Base-by-base conservation (phyloP, 35 echinoderm and acorn worm species). In the Apostichopus californicus region DNA sequence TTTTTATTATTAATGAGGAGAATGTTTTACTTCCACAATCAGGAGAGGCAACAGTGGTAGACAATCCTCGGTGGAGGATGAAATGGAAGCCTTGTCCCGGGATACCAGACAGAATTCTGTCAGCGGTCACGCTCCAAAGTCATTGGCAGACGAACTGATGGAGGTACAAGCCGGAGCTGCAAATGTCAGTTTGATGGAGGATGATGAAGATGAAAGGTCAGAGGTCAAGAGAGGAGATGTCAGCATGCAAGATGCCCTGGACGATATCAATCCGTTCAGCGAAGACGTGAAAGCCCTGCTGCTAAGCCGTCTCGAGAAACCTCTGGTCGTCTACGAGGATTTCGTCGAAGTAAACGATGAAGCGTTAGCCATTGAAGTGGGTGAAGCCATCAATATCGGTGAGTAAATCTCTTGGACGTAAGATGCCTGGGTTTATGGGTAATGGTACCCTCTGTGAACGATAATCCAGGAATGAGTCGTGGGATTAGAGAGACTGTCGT, bases 311-410 rank as follows among this genome's bases (percentile, higher is more conserved):
- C 52, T 92, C 9, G 46, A 65, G 8, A 81, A 73, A 81, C 86
- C 94, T 59, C 84, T 98, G 64, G 63, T 64, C 9, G 73, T 46
- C 18, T 98, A 98, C 54, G 82, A 93, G 46, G 96, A 94, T 10
- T 95, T 80, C 55, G 60, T 77, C 6, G 20, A 92, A 26, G 66
- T 63, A 55, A 77, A 92, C 17, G 64, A 89, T 5, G 20, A n/a
- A 9, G 79, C 95, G 83, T 94, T 92, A 24, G 73, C 77, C 11
- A 90, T 98, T 59, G 77, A 92, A 55, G 55, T 86, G 5, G 83
- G 79, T 4, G 56, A 83, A 64, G 78, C 94, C 55, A 68, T 98
- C 64, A 77, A 92, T 17, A 89, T 98, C 34, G 90, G 96, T 95
- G 87, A 93, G 87, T 93, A 9, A 12, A 61, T 61, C 8, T 2